Evolutionary conservation across 2,113 vertebrate species (phyloP).

Genomic region (Brachionichthys hirsutus): DNA sequence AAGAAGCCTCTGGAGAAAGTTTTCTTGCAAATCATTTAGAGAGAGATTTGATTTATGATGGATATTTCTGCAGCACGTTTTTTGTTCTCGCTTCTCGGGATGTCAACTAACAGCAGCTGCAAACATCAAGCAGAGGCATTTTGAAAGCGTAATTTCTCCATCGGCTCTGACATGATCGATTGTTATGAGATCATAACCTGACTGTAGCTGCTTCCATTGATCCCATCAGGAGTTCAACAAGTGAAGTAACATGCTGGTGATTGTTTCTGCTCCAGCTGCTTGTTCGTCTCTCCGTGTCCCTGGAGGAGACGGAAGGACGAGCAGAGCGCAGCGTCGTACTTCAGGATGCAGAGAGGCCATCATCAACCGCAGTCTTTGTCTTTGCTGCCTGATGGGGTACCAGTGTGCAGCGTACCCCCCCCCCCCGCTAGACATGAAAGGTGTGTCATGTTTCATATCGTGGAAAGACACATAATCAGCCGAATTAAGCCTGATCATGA

Average conservation of each 20-base stretch:
- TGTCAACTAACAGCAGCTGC: not conserved
- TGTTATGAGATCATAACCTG: not conserved
- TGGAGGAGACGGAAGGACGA: not conserved
- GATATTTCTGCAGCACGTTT: constrained; percentile 8
- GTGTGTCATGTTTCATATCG: constrained; percentile 23
- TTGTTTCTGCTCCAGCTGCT: constrained; percentile 11
- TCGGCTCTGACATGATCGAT: not conserved
- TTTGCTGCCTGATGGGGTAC: constrained; percentile 36
- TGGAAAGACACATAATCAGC: constrained; percentile 5
- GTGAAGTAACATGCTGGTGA: constrained; percentile 2
- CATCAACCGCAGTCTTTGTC: constrained; percentile 35
- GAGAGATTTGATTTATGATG: constrained; percentile 23
- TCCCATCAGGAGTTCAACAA: not conserved
- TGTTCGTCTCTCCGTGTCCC: constrained; percentile 14
- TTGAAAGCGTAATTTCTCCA: not conserved
- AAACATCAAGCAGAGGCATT: not conserved
- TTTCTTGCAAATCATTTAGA: constrained; percentile 30
- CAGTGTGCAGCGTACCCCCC: too few species aligned
- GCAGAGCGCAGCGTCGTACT: not conserved
- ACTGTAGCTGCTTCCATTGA: not conserved
- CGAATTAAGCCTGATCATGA: not conserved
- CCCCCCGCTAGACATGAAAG: constrained; percentile 56
- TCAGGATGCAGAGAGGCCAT: constrained; percentile 43
- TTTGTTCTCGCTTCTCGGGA: constrained; percentile 7
- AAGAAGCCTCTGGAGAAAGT: constrained; percentile 10